Conservation (phyloP, 2,888 invertebrate genomes). For the Patella depressa region DNA sequence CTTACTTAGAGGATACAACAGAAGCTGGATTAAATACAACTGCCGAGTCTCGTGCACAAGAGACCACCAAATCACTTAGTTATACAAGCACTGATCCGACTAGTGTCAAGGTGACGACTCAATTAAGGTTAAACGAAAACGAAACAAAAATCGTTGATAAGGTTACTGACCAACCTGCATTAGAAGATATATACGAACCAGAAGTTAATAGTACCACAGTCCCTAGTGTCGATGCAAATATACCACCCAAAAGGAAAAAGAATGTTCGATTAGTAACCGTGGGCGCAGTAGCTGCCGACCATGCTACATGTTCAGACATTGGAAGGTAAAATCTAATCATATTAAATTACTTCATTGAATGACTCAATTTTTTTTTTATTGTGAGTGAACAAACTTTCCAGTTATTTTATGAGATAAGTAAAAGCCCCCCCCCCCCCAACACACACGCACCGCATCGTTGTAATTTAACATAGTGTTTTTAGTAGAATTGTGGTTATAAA, state of each 20-base stretch:
- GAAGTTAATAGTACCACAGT: too few relatives aligned
- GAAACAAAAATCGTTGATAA: neutral
- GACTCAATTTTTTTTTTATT: too few relatives aligned
- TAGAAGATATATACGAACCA: too few relatives aligned
- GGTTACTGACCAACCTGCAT: neutral
- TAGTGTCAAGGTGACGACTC: neutral
- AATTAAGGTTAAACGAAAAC: neutral
- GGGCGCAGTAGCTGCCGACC: constrained; percentile 51
- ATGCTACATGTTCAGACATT: constrained; percentile 48
- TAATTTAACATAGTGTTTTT: too few relatives aligned
- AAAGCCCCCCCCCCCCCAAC: too few relatives aligned
- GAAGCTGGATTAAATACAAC: neutral
- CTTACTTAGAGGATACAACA: neutral
- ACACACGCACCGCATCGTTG: too few relatives aligned
- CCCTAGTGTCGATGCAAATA: too few relatives aligned
- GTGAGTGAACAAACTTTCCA: too few relatives aligned
- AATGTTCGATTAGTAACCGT: constrained; percentile 12
- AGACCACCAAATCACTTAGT: neutral
- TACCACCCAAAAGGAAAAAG: neutral
- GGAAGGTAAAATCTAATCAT: constrained; percentile 41
- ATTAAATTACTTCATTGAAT: too few relatives aligned
- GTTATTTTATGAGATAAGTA: too few relatives aligned
- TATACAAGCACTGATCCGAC: neutral
- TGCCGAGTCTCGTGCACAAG: neutral
- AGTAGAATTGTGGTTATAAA: too few relatives aligned